Evolutionary conservation across 2,888 invertebrate genomes (phyloP), one percentile per base, ranked within the genome.

Genomic region (Lasioglossum zephyrum): DNA sequence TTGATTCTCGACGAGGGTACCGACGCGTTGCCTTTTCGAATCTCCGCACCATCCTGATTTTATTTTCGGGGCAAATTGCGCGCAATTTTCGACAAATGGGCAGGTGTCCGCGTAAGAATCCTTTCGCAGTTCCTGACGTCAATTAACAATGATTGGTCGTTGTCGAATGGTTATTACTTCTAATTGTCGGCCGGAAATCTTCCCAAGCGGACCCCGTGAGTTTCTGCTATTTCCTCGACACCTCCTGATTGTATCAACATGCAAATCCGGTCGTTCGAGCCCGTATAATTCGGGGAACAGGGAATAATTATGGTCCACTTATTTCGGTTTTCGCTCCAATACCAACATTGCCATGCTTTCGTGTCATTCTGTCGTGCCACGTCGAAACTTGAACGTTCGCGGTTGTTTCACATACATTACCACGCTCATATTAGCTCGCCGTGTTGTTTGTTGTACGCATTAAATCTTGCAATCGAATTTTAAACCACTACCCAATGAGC

Each of bases 111-210:
- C 85, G 88, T 74, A 74, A 74, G 85, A 92, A 87, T 88, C 87
- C 88, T 85, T 86, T 88, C 82, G 76, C 87, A 80, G 84, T 77
- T 87, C 81, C 88, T 88, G 87, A 88, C 88, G 90, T 92, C 90
- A 92, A 92, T 93, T 93, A 93, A 91, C 91, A 93, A 91, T 91
- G 91, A 92, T 93, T 89, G 92, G 87, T 87, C 82, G 81, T 70
- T 63, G 79, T 81, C 80, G 85, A 89, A 89, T 89, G 79, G 85
- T 89, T 87, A 91, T 92, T 91, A 90, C 84, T 85, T 85, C 87
- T 92, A 92, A 92, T 92, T 92, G 89, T 84, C 79, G 84, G 84
- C 79, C 87, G 86, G 84, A 87, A 89, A 87, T 83, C 77, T 80
- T 84, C 79, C 31, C 9, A 31, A 4, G 4, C 81, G 73, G 70